Base-by-base conservation (phyloP, 1,140 invertebrate genomes). In the Euborellia annulipes region DNA sequence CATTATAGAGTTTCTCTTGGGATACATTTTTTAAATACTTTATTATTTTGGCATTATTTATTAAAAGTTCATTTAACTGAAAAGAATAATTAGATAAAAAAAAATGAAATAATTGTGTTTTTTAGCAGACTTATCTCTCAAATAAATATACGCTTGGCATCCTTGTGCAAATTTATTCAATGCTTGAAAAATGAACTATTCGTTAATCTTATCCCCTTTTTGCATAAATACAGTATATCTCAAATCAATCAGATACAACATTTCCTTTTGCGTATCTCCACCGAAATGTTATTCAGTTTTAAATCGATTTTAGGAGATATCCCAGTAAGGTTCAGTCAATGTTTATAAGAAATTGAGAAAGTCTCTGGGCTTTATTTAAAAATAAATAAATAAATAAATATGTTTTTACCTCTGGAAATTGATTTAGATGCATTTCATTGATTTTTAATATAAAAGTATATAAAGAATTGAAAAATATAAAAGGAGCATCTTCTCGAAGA, bases 341-440 rank as follows among this genome's bases (percentile, higher is more conserved):
- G n/a, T n/a, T n/a, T n/a, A n/a, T 40, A 17, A 48, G 22, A 48
- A 50, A 41, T 46, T 47, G 32, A 45, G 52, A 54, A 22, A 36
- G 21, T 32, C 48, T 41, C 19, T 58, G 49, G 50, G 53, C 63
- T 47, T 62, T 60, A 13, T 65, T 66, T 14, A 72, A 45, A 46
- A 62, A 57, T 14, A 55, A 55, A 34, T 73, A 52, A 54, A 72
- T 11, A 27, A 27, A 27, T 27, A 27, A 6, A 6, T 27, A 6
- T 4, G 23, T 6, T 6, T 27, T 6, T 27, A 27, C 23, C 23
- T 27, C 23, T 6, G 4, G 23, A 27, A 27, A 6, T 27, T 27
- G 23, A 27, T 27, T 27, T 11, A 27, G 4, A 27, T 27, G 23
- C 4, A 6, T 27, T 27, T 27, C 23, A 27, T 27, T 27, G 11